A percentile compares a stretch with the other conserved stretches of the same genome.
Evolutionary conservation across 2,113 vertebrate genomes (phyloP).

Genomic region (Polypterus bichir): DNA sequence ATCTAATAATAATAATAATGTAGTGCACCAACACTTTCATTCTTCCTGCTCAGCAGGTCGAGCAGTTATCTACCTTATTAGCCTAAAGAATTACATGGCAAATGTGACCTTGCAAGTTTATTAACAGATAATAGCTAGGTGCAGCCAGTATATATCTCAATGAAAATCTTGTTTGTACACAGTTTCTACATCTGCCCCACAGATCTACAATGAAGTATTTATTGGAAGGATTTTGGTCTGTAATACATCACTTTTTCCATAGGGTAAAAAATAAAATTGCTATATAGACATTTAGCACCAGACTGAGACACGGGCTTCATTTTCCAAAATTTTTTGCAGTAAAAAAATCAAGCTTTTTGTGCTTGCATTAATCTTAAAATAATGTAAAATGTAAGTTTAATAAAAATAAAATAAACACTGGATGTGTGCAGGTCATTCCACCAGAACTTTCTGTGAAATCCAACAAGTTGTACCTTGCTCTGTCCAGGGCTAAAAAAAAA

Average conservation of each 20-base stretch:
- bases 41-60: slow-evolving; percentile 73
- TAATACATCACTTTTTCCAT: slow-evolving; percentile 78
- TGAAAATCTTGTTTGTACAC: slow-evolving; percentile 73
- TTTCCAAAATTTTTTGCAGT: slow-evolving; percentile 65
- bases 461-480: slow-evolving; percentile 55
- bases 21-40: slow-evolving; percentile 63
- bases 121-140: slow-evolving; percentile 67
- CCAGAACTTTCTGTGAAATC: slow-evolving; percentile 56
- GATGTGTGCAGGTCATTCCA: slow-evolving; percentile 57
- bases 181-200: slow-evolving; percentile 69
- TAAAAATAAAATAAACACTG: slow-evolving; percentile 59
- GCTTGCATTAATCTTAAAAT: slow-evolving; percentile 74
- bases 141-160: slow-evolving; percentile 72
- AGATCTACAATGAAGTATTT: slow-evolving; percentile 75
- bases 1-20: slow-evolving; percentile 40
- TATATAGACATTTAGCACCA: slow-evolving; percentile 81
- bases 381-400: slow-evolving; percentile 69
- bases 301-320: slow-evolving; percentile 53
- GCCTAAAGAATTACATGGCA: slow-evolving; percentile 52
- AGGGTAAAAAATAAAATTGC: slow-evolving; percentile 77
- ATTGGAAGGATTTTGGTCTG: slow-evolving; percentile 74
- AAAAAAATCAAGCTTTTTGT: slow-evolving; percentile 86
- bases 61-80: slow-evolving; percentile 42
- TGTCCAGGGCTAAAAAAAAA: slow-evolving; percentile 38
- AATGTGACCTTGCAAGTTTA: slow-evolving; percentile 61